A percentile compares a stretch with the other conserved stretches of the same genome.
phyloP scores from a whole-genome alignment of 1,140 invertebrate genomes.

The Drosophila kohkoa region DNA sequence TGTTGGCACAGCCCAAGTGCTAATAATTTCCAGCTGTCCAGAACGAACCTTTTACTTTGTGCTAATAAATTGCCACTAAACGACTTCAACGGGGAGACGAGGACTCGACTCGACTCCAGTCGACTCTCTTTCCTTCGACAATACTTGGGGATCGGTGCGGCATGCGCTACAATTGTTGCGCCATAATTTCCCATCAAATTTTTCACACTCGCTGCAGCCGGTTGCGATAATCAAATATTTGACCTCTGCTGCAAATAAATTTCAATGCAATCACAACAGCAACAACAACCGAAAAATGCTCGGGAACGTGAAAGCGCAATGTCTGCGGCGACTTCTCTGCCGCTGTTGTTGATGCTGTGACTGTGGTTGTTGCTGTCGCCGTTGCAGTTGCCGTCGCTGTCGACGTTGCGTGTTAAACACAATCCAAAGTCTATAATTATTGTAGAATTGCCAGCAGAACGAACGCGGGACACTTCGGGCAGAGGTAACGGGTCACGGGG shows the following conservation, averaged over 20 bases:
- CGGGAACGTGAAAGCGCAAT: constrained; percentile 75
- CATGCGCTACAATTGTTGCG: constrained; percentile 78
- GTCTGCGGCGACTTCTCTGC: constrained; percentile 43
- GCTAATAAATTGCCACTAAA: constrained; percentile 81
- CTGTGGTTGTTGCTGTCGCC: constrained; percentile 46
- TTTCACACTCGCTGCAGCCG: constrained; percentile 77
- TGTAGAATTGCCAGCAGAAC: constrained; percentile 82
- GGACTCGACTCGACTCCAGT: not conserved
- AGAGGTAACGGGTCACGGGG: constrained; percentile 11
- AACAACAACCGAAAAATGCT: constrained; percentile 42
- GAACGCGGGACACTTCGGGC: constrained; percentile 43
- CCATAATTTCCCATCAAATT: constrained; percentile 84
- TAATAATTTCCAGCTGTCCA: constrained; percentile 66
- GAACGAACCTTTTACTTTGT: constrained; percentile 79
- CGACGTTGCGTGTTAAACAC: constrained; percentile 84
- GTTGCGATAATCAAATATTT: constrained; percentile 84
- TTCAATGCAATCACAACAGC: constrained; percentile 72
- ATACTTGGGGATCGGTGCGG: constrained; percentile 17
- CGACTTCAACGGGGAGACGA: constrained; percentile 50
- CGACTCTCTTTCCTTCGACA: not conserved
- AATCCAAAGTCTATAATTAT: constrained; percentile 84
- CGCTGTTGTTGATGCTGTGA: constrained; percentile 33
- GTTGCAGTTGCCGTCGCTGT: constrained; percentile 55
- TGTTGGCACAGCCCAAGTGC: constrained; percentile 63
- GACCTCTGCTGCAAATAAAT: constrained; percentile 83